A percentile compares a stretch with the other conserved stretches of the same genome.
These are phyloP conservation scores for Eulemur rubriventer DNA, from an alignment of 2,797 vertebrate genomes.

Conservation along the genomic window DNA sequence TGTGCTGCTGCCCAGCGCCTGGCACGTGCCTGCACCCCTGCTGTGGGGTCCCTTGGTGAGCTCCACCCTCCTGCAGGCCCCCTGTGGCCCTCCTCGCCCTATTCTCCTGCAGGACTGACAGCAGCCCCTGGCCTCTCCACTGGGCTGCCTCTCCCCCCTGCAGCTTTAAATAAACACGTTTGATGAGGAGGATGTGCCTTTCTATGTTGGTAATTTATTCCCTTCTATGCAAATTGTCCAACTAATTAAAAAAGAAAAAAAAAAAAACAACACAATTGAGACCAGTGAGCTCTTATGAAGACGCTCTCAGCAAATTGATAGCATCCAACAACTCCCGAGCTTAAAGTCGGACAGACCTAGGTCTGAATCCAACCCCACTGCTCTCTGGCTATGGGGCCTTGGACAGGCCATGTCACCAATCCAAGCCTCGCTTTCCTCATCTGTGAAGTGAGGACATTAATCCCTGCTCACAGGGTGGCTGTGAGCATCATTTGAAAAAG, in stretches of 20 bases:
- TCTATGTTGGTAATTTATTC: slow-evolving; percentile 62
- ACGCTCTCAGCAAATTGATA: background rate
- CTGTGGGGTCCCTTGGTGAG: rapidly evolving
- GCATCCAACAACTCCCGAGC: background rate
- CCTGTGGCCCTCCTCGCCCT: background rate
- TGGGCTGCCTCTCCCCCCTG: background rate
- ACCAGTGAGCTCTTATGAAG: background rate
- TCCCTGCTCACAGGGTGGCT: background rate
- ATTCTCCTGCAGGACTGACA: background rate
- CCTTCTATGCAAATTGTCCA: slow-evolving; percentile 50
- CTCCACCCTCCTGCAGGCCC: no score
- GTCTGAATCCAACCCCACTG: background rate
- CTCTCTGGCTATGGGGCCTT: background rate
- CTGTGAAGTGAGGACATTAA: background rate
- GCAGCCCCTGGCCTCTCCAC: background rate
- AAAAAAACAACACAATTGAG: background rate
- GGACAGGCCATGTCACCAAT: rapidly evolving
- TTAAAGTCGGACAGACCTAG: background rate
- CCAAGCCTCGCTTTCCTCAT: background rate
- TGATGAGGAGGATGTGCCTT: slow-evolving; percentile 56
- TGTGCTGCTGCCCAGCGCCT: rapidly evolving
- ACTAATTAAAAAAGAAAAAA: slow-evolving; percentile 50
- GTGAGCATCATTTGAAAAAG: background rate
- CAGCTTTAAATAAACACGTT: slow-evolving; percentile 61
- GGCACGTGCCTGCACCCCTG: rapidly evolving